Evolutionary conservation across 1,140 invertebrate species (phyloP).

Genomic region (Thaumetopoea pityocampa): DNA sequence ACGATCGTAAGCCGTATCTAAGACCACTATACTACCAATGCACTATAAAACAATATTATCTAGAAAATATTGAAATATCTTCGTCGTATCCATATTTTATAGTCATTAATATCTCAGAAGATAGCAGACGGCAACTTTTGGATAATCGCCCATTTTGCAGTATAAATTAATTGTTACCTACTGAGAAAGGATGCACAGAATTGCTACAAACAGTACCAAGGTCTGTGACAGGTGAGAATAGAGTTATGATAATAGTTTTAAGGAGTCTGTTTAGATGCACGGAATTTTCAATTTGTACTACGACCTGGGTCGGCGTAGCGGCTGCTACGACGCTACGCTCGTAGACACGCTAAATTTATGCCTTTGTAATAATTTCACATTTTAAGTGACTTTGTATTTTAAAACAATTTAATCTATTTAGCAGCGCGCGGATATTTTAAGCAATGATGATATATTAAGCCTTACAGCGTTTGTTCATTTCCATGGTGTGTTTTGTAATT

Average conservation of each 20-base stretch:
- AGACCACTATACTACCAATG: too few species aligned
- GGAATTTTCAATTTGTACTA: slow-evolving; percentile 49
- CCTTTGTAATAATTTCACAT: slow-evolving; percentile 29
- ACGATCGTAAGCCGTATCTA: too few species aligned
- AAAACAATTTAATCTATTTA: slow-evolving; percentile 12
- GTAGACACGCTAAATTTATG: slow-evolving; percentile 37
- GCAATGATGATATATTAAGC: too few species aligned
- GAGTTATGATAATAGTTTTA: slow-evolving; percentile 69
- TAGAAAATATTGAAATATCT: too few species aligned
- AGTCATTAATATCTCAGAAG: neutral
- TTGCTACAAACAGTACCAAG: slow-evolving; percentile 22
- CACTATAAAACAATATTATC: too few species aligned
- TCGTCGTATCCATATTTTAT: too few species aligned
- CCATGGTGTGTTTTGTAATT: too few species aligned
- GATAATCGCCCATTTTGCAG: slow-evolving; percentile 8
- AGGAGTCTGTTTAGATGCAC: slow-evolving; percentile 54
- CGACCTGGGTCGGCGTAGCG: too few species aligned
- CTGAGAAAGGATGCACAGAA: slow-evolving; percentile 20
- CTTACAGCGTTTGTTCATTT: too few species aligned
- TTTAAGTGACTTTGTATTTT: slow-evolving; percentile 4
- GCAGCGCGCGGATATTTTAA: slow-evolving; percentile 3
- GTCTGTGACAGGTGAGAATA: slow-evolving; percentile 52
- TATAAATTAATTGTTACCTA: slow-evolving; percentile 18
- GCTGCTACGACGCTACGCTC: slow-evolving; percentile 40
- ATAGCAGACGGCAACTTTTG: slow-evolving; percentile 1